These are phyloP conservation scores for Eidolon helvum DNA, from an alignment of 2,113 vertebrate species.

Conservation along the genomic window DNA sequence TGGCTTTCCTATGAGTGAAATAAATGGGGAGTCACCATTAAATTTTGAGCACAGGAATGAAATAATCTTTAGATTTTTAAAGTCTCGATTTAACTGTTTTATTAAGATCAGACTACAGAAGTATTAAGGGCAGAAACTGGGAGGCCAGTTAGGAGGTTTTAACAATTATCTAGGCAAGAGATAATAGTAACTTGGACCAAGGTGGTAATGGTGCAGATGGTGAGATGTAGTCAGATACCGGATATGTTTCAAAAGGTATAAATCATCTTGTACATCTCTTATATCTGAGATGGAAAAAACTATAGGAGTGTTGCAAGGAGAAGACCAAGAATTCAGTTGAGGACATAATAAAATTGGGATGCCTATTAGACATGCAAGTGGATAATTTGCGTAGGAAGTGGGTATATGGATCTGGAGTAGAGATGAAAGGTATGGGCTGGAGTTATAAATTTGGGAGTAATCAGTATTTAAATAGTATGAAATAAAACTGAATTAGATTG, in stretches of 20 bases:
- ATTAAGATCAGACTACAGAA: neutral
- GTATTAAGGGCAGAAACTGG: neutral
- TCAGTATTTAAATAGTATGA: neutral
- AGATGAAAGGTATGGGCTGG: neutral
- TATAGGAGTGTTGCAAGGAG: neutral
- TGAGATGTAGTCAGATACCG: neutral
- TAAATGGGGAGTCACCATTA: neutral
- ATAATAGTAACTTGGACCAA: neutral
- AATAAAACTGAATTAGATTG: neutral
- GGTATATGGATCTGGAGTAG: neutral
- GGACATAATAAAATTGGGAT: conserved; percentile 5
- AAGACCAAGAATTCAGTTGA: neutral
- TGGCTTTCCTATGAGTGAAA: neutral
- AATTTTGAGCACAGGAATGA: neutral
- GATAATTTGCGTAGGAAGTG: neutral
- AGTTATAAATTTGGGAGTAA: neutral
- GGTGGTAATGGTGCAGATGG: neutral
- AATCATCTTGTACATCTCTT: neutral
- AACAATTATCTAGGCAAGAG: neutral
- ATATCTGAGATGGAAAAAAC: neutral
- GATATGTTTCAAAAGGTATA: neutral
- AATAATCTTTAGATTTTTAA: conserved; percentile 16
- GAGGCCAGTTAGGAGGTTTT: neutral
- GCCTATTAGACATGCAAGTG: neutral
- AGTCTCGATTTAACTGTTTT: neutral